Evolutionary conservation across 1,140 invertebrate genomes (phyloP).

Genomic region (Penaeus chinensis): DNA sequence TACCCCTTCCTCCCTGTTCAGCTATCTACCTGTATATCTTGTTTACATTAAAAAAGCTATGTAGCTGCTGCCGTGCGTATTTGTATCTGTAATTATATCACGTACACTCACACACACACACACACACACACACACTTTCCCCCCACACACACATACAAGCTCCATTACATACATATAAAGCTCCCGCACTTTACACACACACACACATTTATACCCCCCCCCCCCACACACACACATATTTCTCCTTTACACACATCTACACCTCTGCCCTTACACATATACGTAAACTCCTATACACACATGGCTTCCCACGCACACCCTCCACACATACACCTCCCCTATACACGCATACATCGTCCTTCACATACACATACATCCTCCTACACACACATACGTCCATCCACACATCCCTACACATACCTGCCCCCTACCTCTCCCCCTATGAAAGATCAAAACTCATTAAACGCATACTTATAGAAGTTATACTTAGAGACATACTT

Average conservation of each 20-base stretch:
- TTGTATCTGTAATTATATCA: too few relatives aligned
- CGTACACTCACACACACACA: too few relatives aligned
- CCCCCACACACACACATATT: neutral
- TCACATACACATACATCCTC: constrained; percentile 14
- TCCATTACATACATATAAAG: neutral
- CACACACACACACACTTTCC: neutral
- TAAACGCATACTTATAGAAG: too few relatives aligned
- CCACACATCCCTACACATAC: neutral
- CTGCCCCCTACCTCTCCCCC: neutral
- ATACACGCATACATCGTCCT: neutral
- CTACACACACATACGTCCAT: constrained; percentile 8
- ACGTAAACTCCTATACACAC: neutral
- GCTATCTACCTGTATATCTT: too few relatives aligned
- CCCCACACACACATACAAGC: constrained; percentile 2
- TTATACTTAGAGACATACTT: neutral
- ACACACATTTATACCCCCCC: too few relatives aligned
- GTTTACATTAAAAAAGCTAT: neutral
- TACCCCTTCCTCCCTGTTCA: too few relatives aligned
- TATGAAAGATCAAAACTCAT: neutral
- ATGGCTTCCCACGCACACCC: neutral
- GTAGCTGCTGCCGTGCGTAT: too few relatives aligned
- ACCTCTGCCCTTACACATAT: neutral
- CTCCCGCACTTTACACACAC: neutral
- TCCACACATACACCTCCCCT: neutral
- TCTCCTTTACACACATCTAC: neutral